phyloP scores from a whole-genome alignment of 1,140 invertebrate species.

The Pogonus chalceus region DNA sequence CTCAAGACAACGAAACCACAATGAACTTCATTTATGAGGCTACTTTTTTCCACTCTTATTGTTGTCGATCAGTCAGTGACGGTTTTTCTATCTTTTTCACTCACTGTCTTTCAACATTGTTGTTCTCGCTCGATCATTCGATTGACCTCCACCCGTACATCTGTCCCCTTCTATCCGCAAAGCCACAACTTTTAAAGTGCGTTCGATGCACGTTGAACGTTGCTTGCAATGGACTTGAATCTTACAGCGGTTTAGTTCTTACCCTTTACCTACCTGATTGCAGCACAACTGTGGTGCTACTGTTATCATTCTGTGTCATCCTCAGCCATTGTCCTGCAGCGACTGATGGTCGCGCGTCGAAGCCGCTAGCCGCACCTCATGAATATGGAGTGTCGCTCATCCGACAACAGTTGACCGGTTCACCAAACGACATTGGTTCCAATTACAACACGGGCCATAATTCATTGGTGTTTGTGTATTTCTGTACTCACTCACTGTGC shows the following conservation, averaged over 20 bases:
- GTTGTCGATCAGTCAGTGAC: background rate
- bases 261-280: background rate
- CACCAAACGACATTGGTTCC: background rate
- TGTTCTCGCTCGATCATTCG: background rate
- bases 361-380: background rate
- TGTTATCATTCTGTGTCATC: background rate
- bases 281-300: background rate
- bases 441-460: background rate
- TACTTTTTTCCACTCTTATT: background rate
- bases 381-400: background rate
- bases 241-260: background rate
- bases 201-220: too few relatives aligned
- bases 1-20: background rate
- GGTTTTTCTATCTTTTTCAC: too few relatives aligned
- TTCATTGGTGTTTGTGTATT: background rate
- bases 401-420: background rate
- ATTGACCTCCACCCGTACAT: too few relatives aligned
- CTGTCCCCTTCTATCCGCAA: background rate
- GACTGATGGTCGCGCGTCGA: background rate
- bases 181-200: too few relatives aligned
- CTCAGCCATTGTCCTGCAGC: background rate
- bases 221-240: background rate
- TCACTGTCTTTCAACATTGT: background rate
- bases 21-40: background rate
- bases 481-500: background rate